These are phyloP conservation scores for Ptycholaimellus sp. DNA, from an alignment of 2,888 invertebrate species.

Conservation along the genomic window DNA sequence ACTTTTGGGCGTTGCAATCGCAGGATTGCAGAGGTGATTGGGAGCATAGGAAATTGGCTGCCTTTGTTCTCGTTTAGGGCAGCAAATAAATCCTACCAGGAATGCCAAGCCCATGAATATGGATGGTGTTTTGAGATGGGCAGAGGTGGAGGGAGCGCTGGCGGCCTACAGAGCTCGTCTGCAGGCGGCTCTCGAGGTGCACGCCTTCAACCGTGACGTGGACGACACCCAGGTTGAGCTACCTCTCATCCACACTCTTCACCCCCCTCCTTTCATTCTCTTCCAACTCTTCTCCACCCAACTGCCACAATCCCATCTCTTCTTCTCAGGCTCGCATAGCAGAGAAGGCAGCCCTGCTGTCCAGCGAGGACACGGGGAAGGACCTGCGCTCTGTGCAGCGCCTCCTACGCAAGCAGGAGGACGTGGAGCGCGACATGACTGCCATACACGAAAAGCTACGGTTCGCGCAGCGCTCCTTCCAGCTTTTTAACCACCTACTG, in stretches of 20 bases:
- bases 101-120: too few species aligned
- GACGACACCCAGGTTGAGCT: slow-evolving; percentile 71
- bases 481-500: too few species aligned
- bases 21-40: too few species aligned
- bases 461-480: too few species aligned
- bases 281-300: too few species aligned
- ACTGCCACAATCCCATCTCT: too few species aligned
- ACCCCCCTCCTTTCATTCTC: too few species aligned
- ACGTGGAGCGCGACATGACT: slow-evolving; percentile 48
- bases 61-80: too few species aligned
- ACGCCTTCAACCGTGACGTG: slow-evolving; percentile 73
- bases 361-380: slow-evolving; percentile 60
- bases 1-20: too few species aligned
- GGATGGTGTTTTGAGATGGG: slow-evolving; percentile 42
- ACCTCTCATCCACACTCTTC: too few species aligned
- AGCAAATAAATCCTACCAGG: too few species aligned
- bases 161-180: slow-evolving; percentile 54
- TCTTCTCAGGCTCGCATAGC: slow-evolving; percentile 70
- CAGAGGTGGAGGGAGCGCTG: slow-evolving; percentile 48
- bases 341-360: slow-evolving; percentile 56
- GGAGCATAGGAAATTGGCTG: too few species aligned
- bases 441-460: slow-evolving; percentile 31
- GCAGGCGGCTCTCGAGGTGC: slow-evolving; percentile 64
- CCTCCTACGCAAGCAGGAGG: slow-evolving; percentile 59
- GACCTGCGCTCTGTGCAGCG: slow-evolving; percentile 54